Base-by-base conservation (phyloP, 1,140 invertebrate species). In the Maconellicoccus hirsutus region DNA sequence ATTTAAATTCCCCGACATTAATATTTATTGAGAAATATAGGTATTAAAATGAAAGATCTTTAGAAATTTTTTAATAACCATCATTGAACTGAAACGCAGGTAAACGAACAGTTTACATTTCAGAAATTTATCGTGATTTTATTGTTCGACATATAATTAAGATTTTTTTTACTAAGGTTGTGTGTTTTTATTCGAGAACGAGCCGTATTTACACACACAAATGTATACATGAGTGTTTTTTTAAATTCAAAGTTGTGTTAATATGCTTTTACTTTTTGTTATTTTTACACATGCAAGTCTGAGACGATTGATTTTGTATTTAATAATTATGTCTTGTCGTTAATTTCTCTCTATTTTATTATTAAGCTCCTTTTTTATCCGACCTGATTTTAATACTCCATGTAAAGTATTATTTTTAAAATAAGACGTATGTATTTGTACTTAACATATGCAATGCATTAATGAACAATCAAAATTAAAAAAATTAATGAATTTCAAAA, bases 321-420 rank as follows among this genome's bases (percentile, higher is more conserved):
- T 19, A 16, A 3, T 16, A 23, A 66, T 66, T 66, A 16, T 14
- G 4, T 66, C 19, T 25, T 66, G 10, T 25, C 10, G 10, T 66
- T 25, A 23, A 66, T 66, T 16, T 23, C 61, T 23, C 21, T 66
- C 21, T 26, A 12, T 66, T 16, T 26, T 23, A 8, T 3, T 52
- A 66, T 16, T 66, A 66, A 66, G 61, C 61, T 59, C 21, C 21
- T 59, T 59, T 59, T 59, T 59, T 66, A 19, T 66, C 25, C 61
- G 10, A 66, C 61, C 61, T 66, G 61, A 26, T 66, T 23, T 66
- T 26, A 66, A 66, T 66, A 23, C 61, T 66, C n/a, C 61, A 66
- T 59, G 52, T n/a, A 66, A 25, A 14, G 21, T 26, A 23, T 8
- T 66, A 25, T 25, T 4, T 23, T 52, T 19, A 16, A 52, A 52